phyloP scores from a whole-genome alignment of 2,888 invertebrate species.

The Oscheius onirici region DNA sequence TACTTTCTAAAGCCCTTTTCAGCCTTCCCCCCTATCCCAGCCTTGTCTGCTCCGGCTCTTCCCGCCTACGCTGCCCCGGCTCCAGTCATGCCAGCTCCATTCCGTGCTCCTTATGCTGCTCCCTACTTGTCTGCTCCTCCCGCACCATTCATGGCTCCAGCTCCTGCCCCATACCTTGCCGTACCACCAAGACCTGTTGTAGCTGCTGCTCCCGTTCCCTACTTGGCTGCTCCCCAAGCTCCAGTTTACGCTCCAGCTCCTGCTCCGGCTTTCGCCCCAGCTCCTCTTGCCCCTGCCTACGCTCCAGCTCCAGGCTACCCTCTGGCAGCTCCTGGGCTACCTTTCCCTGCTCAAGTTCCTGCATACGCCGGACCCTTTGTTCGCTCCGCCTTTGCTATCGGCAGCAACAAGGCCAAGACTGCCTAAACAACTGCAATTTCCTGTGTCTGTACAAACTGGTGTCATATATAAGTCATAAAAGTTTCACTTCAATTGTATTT shows the following conservation, averaged over 20 bases:
- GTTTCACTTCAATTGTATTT: slow-evolving; percentile 2
- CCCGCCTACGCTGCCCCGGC: slow-evolving; percentile 30
- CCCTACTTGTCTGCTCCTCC: slow-evolving; percentile 34
- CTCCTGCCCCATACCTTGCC: slow-evolving; percentile 32
- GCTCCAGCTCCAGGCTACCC: slow-evolving; percentile 27
- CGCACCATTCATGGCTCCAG: slow-evolving; percentile 2
- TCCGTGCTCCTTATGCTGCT: slow-evolving; percentile 8
- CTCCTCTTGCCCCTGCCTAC: slow-evolving; percentile 10
- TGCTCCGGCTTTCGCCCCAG: slow-evolving; percentile 35
- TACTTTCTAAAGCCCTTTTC: slow-evolving; percentile 22
- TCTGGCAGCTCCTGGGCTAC: not conserved
- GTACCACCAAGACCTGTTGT: slow-evolving; percentile 30
- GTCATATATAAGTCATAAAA: not conserved
- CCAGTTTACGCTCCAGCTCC: slow-evolving; percentile 29
- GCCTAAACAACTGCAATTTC: not conserved
- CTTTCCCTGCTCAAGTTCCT: slow-evolving; percentile 32
- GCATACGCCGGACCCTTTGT: slow-evolving; percentile 37
- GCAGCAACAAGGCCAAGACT: slow-evolving; percentile 39
- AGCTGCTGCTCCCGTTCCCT: slow-evolving; percentile 35
- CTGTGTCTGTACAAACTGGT: slow-evolving; percentile 24
- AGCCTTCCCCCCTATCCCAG: slow-evolving; percentile 32
- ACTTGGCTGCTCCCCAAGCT: slow-evolving; percentile 34
- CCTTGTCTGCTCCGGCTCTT: slow-evolving; percentile 33
- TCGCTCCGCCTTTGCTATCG: slow-evolving; percentile 30
- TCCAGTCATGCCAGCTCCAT: not conserved